Evolutionary conservation across 1,140 invertebrate species (phyloP).

Genomic region (Stenopsyche tienmushanensis): DNA sequence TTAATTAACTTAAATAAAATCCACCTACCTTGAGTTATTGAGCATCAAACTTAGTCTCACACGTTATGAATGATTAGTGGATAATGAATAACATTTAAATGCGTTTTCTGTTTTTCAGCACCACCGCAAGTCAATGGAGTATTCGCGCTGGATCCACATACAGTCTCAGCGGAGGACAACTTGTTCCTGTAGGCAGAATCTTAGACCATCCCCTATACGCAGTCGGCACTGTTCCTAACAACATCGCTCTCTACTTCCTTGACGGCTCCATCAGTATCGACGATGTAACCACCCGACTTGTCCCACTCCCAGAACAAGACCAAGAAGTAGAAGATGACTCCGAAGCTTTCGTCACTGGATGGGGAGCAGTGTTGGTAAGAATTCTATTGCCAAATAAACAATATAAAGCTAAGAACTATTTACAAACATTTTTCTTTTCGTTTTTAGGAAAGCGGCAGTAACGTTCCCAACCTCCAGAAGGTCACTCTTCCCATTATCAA

Average conservation of each 20-base stretch:
- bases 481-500: constrained; percentile 47
- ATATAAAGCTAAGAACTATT: not conserved
- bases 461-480: constrained; percentile 45
- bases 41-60: too few species aligned
- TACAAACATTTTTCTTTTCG: not conserved
- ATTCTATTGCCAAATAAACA: not conserved
- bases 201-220: constrained; percentile 16
- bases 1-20: not conserved
- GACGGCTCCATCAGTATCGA: not conserved
- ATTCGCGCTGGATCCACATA: constrained; percentile 26
- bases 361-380: constrained; percentile 10
- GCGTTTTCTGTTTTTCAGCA: too few species aligned
- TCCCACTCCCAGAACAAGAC: constrained; percentile 5
- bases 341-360: constrained; percentile 13
- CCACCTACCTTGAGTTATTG: not conserved
- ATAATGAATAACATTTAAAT: not conserved
- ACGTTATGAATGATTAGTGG: too few species aligned
- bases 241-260: constrained; percentile 24
- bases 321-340: not conserved
- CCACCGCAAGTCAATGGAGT: constrained; percentile 22
- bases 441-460: constrained; percentile 23
- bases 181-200: constrained; percentile 16
- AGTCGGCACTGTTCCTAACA: constrained; percentile 18
- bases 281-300: not conserved
- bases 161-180: constrained; percentile 23